Base-by-base conservation (phyloP, 2,888 invertebrate genomes). In the Agriotes lineatus region DNA sequence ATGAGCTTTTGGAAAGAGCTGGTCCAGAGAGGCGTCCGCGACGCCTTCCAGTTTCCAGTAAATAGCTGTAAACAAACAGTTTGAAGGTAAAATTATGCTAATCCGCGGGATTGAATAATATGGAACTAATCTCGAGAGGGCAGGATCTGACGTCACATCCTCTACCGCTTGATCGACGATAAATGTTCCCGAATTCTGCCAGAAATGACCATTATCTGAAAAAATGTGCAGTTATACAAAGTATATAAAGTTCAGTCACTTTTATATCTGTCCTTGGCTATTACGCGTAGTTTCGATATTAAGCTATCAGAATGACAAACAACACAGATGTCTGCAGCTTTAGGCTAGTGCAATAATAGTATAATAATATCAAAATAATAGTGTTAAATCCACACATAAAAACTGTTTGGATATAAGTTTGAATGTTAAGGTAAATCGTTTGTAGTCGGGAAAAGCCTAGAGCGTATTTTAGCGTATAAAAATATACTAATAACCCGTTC, bases 111-210 rank as follows among this genome's bases (percentile, higher is more conserved):
- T 45, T 45, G 45, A 45, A 45, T 45, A 52, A 52, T 52, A 52
- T 16, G 30, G 33, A 52, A 52, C 52, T 52, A 52, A 52, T 52
- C 52, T 52, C 5, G 18, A 16, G 19, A 52, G 52, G 52, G 16
- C 52, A 52, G 52, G 52, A 52, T 52, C 33, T 52, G 30, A 33
- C 52, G 52, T 52, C 52, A 52, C 16, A 52, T 52, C 52, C 52
- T 52, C 33, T 52, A 42, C 16, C 16, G 42, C 33, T 33, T 18
- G 52, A 52, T 52, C 52, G 18, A 12, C 19, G 52, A 52, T 52
- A 52, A 33, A 52, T 48, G 48, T 48, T 22, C 7, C 6, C 20
- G 22, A 20, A 48, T 48, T 48, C n/a, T 48, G 18, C 12, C 20
- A 48, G 20, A 48, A 48, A 48, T 48, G 48, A 48, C n/a, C 48